Percentiles rank a stretch among this genome's conserved stretches.
Conservation (phyloP, 2,888 invertebrate species). For the Geophilus truncorum region DNA sequence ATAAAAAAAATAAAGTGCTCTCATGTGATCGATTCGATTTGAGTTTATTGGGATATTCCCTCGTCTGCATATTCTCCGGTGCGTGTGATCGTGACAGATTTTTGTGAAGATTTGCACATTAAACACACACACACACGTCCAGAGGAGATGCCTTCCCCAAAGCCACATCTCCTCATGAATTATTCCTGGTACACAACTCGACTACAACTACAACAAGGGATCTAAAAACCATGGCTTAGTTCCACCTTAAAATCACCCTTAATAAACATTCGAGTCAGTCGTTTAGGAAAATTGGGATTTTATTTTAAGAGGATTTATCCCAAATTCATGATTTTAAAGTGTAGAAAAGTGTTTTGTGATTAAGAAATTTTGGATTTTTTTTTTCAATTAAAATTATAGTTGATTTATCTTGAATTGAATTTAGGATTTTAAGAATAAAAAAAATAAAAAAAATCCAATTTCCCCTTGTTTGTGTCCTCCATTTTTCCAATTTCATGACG, state of each 20-base stretch:
- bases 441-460: too few relatives aligned
- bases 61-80: not conserved
- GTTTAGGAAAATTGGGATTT: too few relatives aligned
- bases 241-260: not conserved
- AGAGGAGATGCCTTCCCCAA: not conserved
- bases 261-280: not conserved
- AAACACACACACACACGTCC: constrained; percentile 1
- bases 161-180: constrained; percentile 12
- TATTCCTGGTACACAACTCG: not conserved
- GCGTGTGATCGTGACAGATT: not conserved
- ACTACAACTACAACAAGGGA: not conserved
- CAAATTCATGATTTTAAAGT: too few relatives aligned
- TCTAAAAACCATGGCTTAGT: not conserved
- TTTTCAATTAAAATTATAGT: too few relatives aligned
- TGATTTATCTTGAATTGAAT: too few relatives aligned
- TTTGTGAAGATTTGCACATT: not conserved
- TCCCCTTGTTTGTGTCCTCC: too few relatives aligned
- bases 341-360: too few relatives aligned
- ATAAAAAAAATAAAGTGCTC: not conserved
- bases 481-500: too few relatives aligned
- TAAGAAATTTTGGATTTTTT: too few relatives aligned
- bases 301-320: too few relatives aligned
- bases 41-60: not conserved
- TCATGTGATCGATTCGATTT: not conserved
- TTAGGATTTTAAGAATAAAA: too few relatives aligned